Evolutionary conservation across 2,113 vertebrate genomes (phyloP), one percentile per base, ranked within the genome.

Genomic region (Eudyptes chrysolophus): DNA sequence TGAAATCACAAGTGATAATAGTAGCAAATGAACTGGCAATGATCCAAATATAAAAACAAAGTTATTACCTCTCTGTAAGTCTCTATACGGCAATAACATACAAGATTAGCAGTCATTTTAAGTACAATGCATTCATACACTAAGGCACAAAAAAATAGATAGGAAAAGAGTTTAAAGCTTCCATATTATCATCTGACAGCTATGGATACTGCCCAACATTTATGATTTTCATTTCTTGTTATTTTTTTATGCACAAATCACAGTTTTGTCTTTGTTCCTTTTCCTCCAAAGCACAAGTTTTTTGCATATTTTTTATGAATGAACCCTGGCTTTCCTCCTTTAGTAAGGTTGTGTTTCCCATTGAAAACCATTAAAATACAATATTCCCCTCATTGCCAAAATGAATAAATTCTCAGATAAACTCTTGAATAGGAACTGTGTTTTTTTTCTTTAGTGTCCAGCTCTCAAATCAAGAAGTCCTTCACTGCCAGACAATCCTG

Each of bases 381-480:
- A 68, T 49, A 65, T 54, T 90, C 44, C 71, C 25, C 34, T 87
- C 52, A 49, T 13, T 69, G 66, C 26, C 52, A 82, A 85, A 90
- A 92, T 34, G 9, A 92, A 34, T 57, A 68, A 54, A 51, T 82
- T 84, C 76, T 81, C 44, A 81, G 27, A 48, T 38, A 49, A 90
- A 89, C 13, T 79, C 57, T 68, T 78, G 52, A 92, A 87, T 66
- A 87, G 29, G 14, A 92, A 84, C 9, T 22, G 11, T 5, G 4
- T 3, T 54, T 68, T 71, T 16, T 34, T 16, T 0, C n/a, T 74
- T 85, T 38, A 36, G 18, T 10, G 36, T 88, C 75, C 74, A 81
- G 71, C 38, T 95, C 71, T 84, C 82, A 86, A 88, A 86, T 88
- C 22, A n/a, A 81, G 68, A 94, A 92, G 82, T 77, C 82, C 36